A percentile compares a stretch with the other conserved stretches of the same genome.
These are phyloP conservation scores for Aphidius gifuensis DNA, from an alignment of 1,140 invertebrate species.

Conservation along the genomic window DNA sequence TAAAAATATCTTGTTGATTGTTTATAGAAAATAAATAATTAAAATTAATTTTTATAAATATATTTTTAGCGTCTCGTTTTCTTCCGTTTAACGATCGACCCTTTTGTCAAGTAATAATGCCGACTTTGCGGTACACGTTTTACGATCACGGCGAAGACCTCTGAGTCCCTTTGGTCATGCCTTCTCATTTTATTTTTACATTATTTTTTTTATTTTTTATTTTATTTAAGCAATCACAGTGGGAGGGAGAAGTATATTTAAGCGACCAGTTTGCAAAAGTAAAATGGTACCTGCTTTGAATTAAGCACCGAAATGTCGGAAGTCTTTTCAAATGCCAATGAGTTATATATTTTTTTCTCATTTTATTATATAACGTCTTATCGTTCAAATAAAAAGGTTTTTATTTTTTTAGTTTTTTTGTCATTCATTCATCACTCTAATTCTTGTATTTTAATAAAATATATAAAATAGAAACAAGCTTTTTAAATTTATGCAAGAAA, in stretches of 20 bases:
- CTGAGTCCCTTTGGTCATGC: slow-evolving; percentile 21
- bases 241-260: not conserved
- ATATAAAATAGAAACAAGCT: too few relatives aligned
- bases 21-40: not conserved
- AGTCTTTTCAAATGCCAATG: too few relatives aligned
- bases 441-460: too few relatives aligned
- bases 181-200: slow-evolving; percentile 5
- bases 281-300: too few relatives aligned
- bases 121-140: slow-evolving; percentile 17
- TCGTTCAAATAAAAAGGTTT: too few relatives aligned
- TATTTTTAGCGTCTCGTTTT: slow-evolving; percentile 17
- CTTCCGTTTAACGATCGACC: slow-evolving; percentile 20
- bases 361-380: too few relatives aligned
- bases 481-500: too few relatives aligned
- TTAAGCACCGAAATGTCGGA: too few relatives aligned
- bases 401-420: too few relatives aligned
- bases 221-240: not conserved
- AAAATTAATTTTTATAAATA: slow-evolving; percentile 8
- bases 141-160: slow-evolving; percentile 21
- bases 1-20: too few relatives aligned
- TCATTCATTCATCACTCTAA: too few relatives aligned
- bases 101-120: slow-evolving; percentile 24
- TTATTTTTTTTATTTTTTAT: not conserved
- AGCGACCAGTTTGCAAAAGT: slow-evolving; percentile 10
- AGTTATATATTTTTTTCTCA: too few relatives aligned